Percentiles rank a stretch among this genome's conserved stretches.
Conservation (phyloP, 2,888 invertebrate genomes). For the Drosophila barbarae region DNA sequence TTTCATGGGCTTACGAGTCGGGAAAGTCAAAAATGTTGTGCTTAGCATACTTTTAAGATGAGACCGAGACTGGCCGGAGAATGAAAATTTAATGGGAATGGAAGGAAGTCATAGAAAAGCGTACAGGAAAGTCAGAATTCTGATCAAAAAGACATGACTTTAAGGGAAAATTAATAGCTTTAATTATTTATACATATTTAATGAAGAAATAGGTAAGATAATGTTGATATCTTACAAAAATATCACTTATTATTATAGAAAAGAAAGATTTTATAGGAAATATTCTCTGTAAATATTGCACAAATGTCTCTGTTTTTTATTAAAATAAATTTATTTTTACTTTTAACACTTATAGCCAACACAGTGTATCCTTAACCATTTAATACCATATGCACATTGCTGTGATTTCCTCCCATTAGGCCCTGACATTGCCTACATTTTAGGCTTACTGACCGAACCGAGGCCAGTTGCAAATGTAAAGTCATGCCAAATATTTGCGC, state of each 20-base stretch:
- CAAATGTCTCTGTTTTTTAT: neutral
- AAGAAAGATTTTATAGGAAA: neutral
- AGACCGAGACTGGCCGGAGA: no score
- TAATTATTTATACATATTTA: no score
- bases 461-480: slow-evolving; percentile 45
- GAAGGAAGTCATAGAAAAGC: neutral
- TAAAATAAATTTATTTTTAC: neutral
- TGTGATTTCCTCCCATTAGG: slow-evolving; percentile 30
- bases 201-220: neutral
- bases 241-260: no score
- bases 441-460: slow-evolving; percentile 22
- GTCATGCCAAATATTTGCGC: slow-evolving; percentile 64
- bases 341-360: neutral
- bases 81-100: neutral
- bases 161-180: neutral
- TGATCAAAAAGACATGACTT: neutral
- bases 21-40: neutral
- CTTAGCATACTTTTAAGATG: neutral
- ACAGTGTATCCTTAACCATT: neutral
- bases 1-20: slow-evolving; percentile 3
- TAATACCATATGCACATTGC: slow-evolving; percentile 16
- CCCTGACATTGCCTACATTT: slow-evolving; percentile 27
- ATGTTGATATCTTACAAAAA: no score
- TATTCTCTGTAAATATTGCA: no score
- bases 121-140: neutral